Percentiles rank a stretch among this genome's conserved stretches.
These are phyloP conservation scores for Hormiphora californensis DNA, from an alignment of 37 sponge, comb jelly and placozoan genomes.

Conservation along the genomic window DNA sequence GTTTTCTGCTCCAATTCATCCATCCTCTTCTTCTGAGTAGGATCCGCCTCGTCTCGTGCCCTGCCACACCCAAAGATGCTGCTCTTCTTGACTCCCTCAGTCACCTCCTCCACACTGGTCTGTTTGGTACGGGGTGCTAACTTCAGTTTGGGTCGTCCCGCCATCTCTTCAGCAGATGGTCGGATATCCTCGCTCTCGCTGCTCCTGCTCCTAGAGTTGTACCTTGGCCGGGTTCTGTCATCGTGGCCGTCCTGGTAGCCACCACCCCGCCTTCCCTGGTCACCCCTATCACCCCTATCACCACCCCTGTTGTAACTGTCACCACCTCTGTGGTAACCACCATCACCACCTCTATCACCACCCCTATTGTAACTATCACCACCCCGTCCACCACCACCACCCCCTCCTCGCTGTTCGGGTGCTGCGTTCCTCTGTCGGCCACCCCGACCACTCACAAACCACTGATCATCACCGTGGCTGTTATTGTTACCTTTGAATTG, in stretches of 20 bases:
- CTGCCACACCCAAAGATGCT: conserved; percentile 77
- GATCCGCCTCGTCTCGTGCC: conserved; percentile 66
- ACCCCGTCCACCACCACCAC: conserved; percentile 42
- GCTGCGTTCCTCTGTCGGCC: conserved; percentile 20
- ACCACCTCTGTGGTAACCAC: conserved; percentile 52
- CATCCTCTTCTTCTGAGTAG: conserved; percentile 37
- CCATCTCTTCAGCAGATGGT: conserved; percentile 62
- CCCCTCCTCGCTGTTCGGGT: not conserved
- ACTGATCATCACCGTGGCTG: conserved; percentile 16
- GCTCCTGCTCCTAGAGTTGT: conserved; percentile 2
- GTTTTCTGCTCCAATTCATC: conserved; percentile 32
- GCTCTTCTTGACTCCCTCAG: conserved; percentile 55
- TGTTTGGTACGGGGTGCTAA: conserved; percentile 67
- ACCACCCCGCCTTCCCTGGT: conserved; percentile 35
- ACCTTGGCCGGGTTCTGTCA: conserved; percentile 6
- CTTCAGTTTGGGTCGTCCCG: conserved; percentile 72
- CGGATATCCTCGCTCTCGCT: conserved; percentile 23
- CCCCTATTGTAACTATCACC: conserved; percentile 1
- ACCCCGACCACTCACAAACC: conserved; percentile 54
- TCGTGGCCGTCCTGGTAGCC: conserved; percentile 46
- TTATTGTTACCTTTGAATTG: not conserved
- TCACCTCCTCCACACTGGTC: conserved; percentile 61
- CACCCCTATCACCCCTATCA: conserved; percentile 49
- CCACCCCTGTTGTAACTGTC: conserved; percentile 38
- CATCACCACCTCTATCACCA: conserved; percentile 46